These are phyloP conservation scores for Basileuterus tristriatus DNA, from an alignment of 2,797 vertebrate genomes.

Conservation along the genomic window DNA sequence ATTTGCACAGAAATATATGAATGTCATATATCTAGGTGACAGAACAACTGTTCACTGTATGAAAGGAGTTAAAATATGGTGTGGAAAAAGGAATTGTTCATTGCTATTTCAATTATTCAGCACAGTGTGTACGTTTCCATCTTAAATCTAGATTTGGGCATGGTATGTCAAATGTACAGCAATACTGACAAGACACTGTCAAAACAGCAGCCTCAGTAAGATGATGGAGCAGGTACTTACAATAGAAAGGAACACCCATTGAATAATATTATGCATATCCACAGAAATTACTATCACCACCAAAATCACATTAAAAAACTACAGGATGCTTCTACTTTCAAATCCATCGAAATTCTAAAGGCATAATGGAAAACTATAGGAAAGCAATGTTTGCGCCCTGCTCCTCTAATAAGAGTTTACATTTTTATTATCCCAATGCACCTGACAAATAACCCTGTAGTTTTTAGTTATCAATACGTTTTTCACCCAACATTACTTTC, in stretches of 20 bases:
- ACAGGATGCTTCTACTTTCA: neutral
- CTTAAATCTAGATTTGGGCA: slow-evolving; percentile 25
- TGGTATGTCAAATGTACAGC: neutral
- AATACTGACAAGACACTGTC: slow-evolving; percentile 52
- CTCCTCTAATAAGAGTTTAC: neutral
- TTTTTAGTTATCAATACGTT: neutral
- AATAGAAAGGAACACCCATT: neutral
- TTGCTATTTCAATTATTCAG: slow-evolving; percentile 48
- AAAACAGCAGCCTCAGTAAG: slow-evolving; percentile 8
- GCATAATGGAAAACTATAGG: neutral
- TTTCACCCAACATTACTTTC: neutral
- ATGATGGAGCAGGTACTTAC: slow-evolving; percentile 30
- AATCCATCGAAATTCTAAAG: neutral
- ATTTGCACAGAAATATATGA: neutral
- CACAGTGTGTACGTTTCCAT: neutral
- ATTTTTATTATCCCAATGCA: neutral
- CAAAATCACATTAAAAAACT: neutral
- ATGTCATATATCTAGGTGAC: neutral
- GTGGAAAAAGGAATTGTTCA: neutral
- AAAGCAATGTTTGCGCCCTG: neutral
- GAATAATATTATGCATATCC: neutral
- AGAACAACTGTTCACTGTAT: neutral
- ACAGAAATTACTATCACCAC: neutral
- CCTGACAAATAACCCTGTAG: neutral
- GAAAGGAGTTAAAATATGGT: slow-evolving; percentile 19